A percentile compares a stretch with the other conserved stretches of the same genome.
Conservation (phyloP, 2,797 vertebrate species). For the Eupleurogrammus muticus region DNA sequence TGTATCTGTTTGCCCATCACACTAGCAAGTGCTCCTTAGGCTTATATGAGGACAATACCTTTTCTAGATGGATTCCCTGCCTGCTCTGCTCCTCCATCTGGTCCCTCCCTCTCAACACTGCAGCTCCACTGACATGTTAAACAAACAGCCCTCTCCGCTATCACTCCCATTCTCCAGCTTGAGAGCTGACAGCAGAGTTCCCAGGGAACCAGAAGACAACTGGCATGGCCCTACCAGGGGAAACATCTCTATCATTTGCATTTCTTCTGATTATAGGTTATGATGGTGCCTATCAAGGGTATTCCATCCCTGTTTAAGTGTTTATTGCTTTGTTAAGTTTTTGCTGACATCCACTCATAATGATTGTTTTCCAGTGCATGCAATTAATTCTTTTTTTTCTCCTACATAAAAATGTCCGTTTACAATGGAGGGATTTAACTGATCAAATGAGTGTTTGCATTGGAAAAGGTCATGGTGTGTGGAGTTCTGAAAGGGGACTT, state of each 20-base stretch:
- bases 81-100: conserved; percentile 68
- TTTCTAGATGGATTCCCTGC: conserved; percentile 48
- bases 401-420: conserved; percentile 49
- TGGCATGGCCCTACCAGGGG: conserved; percentile 58
- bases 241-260: conserved; percentile 67
- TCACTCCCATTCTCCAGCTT: conserved; percentile 60
- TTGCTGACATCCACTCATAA: conserved; percentile 41
- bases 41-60: conserved; percentile 36
- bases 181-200: conserved; percentile 67
- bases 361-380: conserved; percentile 6
- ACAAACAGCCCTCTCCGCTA: conserved; percentile 72
- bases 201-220: conserved; percentile 60
- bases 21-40: conserved; percentile 19
- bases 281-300: conserved; percentile 71
- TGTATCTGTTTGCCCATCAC: conserved; percentile 14
- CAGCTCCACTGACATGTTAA: conserved; percentile 71
- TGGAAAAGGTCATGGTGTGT: conserved; percentile 74
- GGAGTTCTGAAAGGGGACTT: conserved; percentile 61
- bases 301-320: conserved; percentile 55
- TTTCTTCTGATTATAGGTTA: conserved; percentile 73
- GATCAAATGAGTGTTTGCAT: conserved; percentile 72
- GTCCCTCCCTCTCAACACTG: conserved; percentile 60
- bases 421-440: conserved; percentile 46
- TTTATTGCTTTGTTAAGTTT: conserved; percentile 50
- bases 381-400: conserved; percentile 38